These are phyloP conservation scores for Eristalis tenax DNA, from an alignment of 2,888 invertebrate genomes.

Conservation along the genomic window DNA sequence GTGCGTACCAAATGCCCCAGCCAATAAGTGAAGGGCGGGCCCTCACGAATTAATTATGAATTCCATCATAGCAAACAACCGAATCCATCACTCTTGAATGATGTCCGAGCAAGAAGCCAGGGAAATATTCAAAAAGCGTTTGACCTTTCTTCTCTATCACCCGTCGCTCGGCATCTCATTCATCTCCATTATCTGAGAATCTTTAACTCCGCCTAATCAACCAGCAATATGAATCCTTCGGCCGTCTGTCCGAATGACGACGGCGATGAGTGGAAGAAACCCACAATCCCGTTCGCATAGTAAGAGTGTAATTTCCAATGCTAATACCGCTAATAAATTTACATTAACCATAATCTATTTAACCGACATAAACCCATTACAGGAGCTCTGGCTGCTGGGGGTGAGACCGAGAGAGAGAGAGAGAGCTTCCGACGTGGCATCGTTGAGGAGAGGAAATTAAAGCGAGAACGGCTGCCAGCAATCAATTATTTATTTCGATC, in stretches of 20 bases:
- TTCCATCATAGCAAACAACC: not conserved
- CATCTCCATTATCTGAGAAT: conserved; percentile 26
- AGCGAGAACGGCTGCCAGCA: conserved; percentile 16
- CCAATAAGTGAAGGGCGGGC: not conserved
- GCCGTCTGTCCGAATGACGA: not conserved
- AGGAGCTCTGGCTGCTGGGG: not conserved
- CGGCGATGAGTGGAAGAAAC: not conserved
- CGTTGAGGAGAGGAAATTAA: conserved; percentile 16
- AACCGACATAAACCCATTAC: conserved; percentile 54
- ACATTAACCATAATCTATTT: conserved; percentile 55
- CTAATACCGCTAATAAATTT: conserved; percentile 56
- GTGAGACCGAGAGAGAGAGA: no score
- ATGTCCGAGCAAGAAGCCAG: not conserved
- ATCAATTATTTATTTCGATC: conserved; percentile 51
- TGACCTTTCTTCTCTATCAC: not conserved
- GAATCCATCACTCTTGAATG: not conserved
- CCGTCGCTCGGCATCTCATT: not conserved
- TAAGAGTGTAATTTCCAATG: conserved; percentile 28
- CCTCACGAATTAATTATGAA: not conserved
- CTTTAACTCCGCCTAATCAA: not conserved
- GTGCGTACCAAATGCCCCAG: not conserved
- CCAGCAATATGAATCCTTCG: not conserved
- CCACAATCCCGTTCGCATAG: not conserved
- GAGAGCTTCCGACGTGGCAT: not conserved
- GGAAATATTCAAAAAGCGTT: not conserved